Evolutionary conservation across 92 coral and sea anemone species (phyloP).

Genomic region (Virgularia gustaviana): DNA sequence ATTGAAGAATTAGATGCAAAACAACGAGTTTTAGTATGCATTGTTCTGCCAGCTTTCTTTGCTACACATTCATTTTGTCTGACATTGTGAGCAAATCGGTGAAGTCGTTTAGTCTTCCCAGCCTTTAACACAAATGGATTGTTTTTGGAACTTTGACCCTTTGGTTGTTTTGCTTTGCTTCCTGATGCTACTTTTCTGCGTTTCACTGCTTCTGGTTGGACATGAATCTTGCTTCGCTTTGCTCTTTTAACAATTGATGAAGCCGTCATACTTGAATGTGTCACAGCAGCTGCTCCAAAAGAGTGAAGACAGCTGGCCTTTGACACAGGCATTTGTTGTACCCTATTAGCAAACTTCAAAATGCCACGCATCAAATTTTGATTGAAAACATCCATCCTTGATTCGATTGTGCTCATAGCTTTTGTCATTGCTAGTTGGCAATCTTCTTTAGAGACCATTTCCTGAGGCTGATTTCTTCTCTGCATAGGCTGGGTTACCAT

Average conservation of each 20-base stretch:
- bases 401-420: not conserved
- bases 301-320: constrained; percentile 8
- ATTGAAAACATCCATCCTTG: not conserved
- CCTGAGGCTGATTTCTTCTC: constrained; percentile 1
- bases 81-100: constrained; percentile 20
- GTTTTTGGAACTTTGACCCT: not conserved
- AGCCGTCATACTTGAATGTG: not conserved
- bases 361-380: constrained; percentile 5
- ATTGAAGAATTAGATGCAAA: not conserved
- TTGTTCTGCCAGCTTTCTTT: constrained; percentile 30
- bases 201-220: constrained; percentile 24
- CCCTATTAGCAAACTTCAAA: constrained; percentile 2
- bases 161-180: constrained; percentile 10
- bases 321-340: constrained; percentile 13
- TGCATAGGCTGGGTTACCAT: not conserved
- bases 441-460: not conserved
- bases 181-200: constrained; percentile 1
- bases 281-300: constrained; percentile 27
- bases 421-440: not conserved
- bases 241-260: constrained; percentile 20
- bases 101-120: constrained; percentile 4
- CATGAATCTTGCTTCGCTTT: not conserved
- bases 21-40: constrained; percentile 13
- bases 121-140: constrained; percentile 4
- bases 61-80: constrained; percentile 10